Evolutionary conservation across 2,888 invertebrate genomes (phyloP), one percentile per base, ranked within the genome.

Genomic region (Maniola hyperantus): DNA sequence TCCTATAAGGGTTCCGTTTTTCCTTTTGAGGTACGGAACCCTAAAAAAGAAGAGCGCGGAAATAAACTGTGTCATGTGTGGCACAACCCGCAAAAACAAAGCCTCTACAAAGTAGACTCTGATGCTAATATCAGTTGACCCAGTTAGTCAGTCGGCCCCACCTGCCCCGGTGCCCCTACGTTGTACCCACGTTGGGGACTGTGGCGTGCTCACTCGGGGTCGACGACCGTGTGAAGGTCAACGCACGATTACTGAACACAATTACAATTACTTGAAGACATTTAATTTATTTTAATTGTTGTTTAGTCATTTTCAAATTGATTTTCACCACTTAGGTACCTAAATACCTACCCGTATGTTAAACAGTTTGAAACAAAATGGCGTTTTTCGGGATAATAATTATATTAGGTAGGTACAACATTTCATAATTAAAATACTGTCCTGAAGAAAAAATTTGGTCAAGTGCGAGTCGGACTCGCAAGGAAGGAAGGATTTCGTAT

Each of bases 201-300:
- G 39, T 20, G 54, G 67, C 67, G 71, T 64, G 71, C 55, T 53
- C 59, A 67, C 55, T 55, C 55, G 57, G 59, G 71, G 70, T 71
- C 70, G 60, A 42, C 64, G 71, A 68, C 58, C 51, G 74, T 69
- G 73, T 81, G 77, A 83, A 84, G 81, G 84, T 79, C 80, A 75
- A 74, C 64, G 76, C 36, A 76, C 80, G 78, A 79, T 77, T 74
- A 63, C 59, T 26, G 58, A 10, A 62, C 33, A 6, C 11, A 13
- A 36, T 42, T 42, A 60, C 18, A 18, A 15, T 10, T 18, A 48
- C 48, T 48, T 18, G 7, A 18, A 18, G 8, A 18, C 15, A 6
- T 46, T 46, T 46, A 44, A n/a, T n/a, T n/a, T 1, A 6, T n/a
- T 44, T 44, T n/a, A 44, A n/a, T n/a, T n/a, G n/a, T 5, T 44